phyloP scores from a whole-genome alignment of 2,113 vertebrate species.

The Atherinomorus stipes region DNA sequence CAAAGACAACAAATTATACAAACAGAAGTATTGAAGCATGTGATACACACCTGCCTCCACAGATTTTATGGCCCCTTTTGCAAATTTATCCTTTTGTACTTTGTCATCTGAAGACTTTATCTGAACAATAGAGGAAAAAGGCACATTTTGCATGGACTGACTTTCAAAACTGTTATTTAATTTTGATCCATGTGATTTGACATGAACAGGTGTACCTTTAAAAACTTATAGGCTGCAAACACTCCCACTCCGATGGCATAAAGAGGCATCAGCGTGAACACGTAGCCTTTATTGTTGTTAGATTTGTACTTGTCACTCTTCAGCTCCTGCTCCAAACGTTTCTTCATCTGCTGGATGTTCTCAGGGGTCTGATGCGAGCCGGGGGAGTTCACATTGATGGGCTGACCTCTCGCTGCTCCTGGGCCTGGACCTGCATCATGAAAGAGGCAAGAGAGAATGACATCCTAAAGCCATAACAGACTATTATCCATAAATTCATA shows the following conservation, averaged over 20 bases:
- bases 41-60: constrained; percentile 84
- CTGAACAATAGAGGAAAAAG: constrained; percentile 65
- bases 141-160: background rate
- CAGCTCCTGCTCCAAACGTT: constrained; percentile 88
- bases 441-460: background rate
- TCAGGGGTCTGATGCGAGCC: constrained; percentile 70
- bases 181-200: too few species aligned
- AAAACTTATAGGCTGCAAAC: constrained; percentile 91
- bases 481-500: too few species aligned
- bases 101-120: constrained; percentile 87
- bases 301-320: constrained; percentile 84
- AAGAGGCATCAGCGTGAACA: constrained; percentile 91
- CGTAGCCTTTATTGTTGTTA: constrained; percentile 85
- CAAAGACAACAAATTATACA: background rate
- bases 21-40: constrained; percentile 6
- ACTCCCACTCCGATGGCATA: constrained; percentile 90
- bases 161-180: too few species aligned
- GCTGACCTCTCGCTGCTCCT: constrained; percentile 57
- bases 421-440: constrained; percentile 57
- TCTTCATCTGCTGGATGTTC: constrained; percentile 87
- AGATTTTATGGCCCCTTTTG: constrained; percentile 84
- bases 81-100: constrained; percentile 78
- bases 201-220: constrained; percentile 82
- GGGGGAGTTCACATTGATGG: constrained; percentile 55
- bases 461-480: background rate